Evolutionary conservation across 2,888 invertebrate species (phyloP), one percentile per base, ranked within the genome.

Genomic region (Mycalesis mineus): DNA sequence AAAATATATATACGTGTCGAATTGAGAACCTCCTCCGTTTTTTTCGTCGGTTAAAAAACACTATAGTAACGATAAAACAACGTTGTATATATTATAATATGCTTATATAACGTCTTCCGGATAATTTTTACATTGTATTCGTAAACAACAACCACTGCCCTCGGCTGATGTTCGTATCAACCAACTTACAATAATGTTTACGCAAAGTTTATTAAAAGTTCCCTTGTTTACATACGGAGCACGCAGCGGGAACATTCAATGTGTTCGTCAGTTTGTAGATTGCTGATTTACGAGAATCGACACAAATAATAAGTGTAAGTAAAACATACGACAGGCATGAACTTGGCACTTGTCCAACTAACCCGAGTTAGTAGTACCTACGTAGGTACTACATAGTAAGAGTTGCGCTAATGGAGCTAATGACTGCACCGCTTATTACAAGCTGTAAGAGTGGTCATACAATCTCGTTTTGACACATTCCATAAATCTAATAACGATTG

Each of bases 211-310:
- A 73, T 72, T 75, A 75, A 77, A 76, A 74, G 72, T 77, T 78
- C 69, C 68, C 70, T 62, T 86, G 80, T 85, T 86, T 85, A 84
- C 75, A 63, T 71, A 75, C 60, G 60, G 67, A 69, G 82, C 86
- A 85, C 86, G 86, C 77, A 72, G 71, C 71, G 58, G 75, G 74
- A 77, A 77, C 78, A 76, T 62, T 50, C 42, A 40, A 57, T 51
- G 37, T 29, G 51, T 47, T 48, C 48, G 54, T 58, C 39, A 40
- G 50, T 45, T 58, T 31, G 36, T 49, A 42, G 36, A 42, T 53
- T 29, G 31, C 45, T 52, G 48, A 29, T 47, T 33, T 51, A 44
- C 40, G 40, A 50, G 42, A 54, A 50, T 51, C 39, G 17, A 58
- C 31, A 49, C 29, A 44, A 55, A 50, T 51, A 44, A 47, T 36